Base-by-base conservation (phyloP, 2,797 vertebrate genomes). In the Myoxocephalus aenaeus region DNA sequence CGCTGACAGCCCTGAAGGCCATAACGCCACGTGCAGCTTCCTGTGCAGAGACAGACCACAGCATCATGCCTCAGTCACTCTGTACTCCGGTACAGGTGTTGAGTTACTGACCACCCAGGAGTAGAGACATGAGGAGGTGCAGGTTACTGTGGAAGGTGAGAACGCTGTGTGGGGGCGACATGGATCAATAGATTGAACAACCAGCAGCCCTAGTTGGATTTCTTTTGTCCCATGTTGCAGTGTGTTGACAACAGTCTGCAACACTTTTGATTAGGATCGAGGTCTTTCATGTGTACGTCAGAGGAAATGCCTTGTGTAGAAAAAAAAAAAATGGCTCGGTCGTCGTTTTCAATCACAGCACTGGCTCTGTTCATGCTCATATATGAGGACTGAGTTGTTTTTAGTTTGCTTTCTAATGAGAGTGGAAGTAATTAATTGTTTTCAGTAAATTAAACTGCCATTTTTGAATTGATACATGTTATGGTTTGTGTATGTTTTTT, bases 141-240 rank as follows among this genome's bases (percentile, higher is more conserved):
- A 88, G 84, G 83, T 93, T 92, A 90, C 91, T 80, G 76, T 93
- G 89, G 90, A 94, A 93, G 90, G 90, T 81, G 90, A 94, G 90
- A 90, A 85, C 77, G 0, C 79, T n/a, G 68, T 62, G 81, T 73
- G 89, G 71, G 90, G 87, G 77, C 34, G 8, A 89, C 89, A 82
- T 75, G 81, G 58, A 80, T 73, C 82, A 80, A 88, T 85, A 88
- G 79, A 82, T 59, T 83, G 75, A 85, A 81, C 85, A 83, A 80
- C 62, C 59, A 46, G 63, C 38, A 76, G 68, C 65, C 65, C 62
- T 51, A 17, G 53, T 70, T 84, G 64, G 65, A 75, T 86, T 79
- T 86, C 80, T 85, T 84, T 83, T 85, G 73, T 88, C 29, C 48
- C 17, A 17, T 44, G 50, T 65, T 66, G 70, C 34, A 1, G 5